Percentiles rank a stretch among this genome's conserved stretches.
These are phyloP conservation scores for Pelodiscus sinensis DNA, from an alignment of 2,113 vertebrate genomes.

Conservation along the genomic window DNA sequence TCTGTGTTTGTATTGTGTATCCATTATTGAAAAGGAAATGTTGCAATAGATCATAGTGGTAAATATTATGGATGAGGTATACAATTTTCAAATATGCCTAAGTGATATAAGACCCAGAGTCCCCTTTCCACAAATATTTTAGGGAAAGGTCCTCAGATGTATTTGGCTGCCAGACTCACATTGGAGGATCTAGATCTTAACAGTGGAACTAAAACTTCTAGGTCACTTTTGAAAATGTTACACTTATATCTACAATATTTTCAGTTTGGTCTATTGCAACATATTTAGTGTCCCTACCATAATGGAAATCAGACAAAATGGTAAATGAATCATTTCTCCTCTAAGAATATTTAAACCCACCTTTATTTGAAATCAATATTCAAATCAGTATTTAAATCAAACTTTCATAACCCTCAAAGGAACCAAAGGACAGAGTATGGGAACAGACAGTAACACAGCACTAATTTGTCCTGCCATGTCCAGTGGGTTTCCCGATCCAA, in stretches of 20 bases:
- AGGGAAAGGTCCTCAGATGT: background rate
- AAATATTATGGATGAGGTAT: background rate
- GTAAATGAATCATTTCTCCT: background rate
- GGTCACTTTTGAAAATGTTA: background rate
- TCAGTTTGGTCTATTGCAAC: fast-evolving
- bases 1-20: background rate
- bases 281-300: fast-evolving
- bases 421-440: background rate
- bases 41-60: fast-evolving
- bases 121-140: background rate
- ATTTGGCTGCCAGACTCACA: background rate
- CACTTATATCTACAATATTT: background rate
- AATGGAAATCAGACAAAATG: fast-evolving
- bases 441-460: background rate
- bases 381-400: background rate
- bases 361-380: background rate
- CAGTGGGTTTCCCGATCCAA: background rate
- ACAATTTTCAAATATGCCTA: background rate
- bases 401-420: background rate
- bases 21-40: fast-evolving
- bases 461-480: background rate
- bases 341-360: background rate
- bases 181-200: fast-evolving
- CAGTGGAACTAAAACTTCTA: background rate
- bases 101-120: background rate